Conservation (phyloP, 2,797 vertebrate species). For the Nasua narica region DNA sequence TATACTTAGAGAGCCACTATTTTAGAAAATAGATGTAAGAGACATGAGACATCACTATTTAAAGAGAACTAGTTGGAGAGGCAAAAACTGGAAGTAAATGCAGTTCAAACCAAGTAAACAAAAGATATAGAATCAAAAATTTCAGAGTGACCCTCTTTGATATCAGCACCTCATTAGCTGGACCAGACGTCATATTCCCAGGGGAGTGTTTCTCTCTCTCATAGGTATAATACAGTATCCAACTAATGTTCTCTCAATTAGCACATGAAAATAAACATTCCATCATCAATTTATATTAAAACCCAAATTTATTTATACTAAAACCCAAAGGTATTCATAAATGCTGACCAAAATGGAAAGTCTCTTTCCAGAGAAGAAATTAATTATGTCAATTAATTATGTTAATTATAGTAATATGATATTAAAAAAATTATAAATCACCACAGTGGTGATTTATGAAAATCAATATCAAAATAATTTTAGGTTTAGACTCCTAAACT, state of each 20-base stretch:
- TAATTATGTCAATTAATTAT: constrained; percentile 11
- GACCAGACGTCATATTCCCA: neutral
- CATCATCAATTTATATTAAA: neutral
- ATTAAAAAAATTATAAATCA: constrained; percentile 1
- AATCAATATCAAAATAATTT: constrained; percentile 6
- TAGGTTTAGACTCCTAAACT: too few relatives aligned
- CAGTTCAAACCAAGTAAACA: neutral
- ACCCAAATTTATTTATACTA: neutral
- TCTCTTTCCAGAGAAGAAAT: neutral
- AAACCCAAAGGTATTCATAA: neutral
- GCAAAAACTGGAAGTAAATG: neutral
- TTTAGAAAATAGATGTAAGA: neutral
- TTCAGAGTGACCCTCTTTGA: neutral
- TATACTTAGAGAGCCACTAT: neutral
- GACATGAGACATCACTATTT: neutral
- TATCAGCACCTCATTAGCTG: neutral
- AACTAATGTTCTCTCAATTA: neutral
- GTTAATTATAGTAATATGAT: neutral
- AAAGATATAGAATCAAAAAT: neutral
- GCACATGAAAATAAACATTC: neutral
- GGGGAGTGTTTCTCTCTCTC: neutral
- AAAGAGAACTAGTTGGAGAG: neutral
- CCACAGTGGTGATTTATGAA: neutral
- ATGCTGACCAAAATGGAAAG: neutral
- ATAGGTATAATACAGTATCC: neutral